Evolutionary conservation across 2,888 invertebrate genomes (phyloP).

Genomic region (Amitus sp.): DNA sequence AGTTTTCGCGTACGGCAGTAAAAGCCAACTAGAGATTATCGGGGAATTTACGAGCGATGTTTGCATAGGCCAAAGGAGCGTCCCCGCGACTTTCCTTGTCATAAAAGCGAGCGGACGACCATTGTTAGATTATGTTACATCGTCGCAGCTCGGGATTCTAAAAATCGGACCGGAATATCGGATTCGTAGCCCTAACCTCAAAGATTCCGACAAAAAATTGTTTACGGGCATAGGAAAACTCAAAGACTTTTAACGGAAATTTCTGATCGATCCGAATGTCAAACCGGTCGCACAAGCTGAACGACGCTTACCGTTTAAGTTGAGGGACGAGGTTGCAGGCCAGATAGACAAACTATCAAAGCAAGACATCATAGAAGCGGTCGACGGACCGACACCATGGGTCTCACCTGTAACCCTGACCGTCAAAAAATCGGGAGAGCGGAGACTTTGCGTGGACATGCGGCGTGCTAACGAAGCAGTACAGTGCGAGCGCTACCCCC

Average conservation of each 20-base stretch:
- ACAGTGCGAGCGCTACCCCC: constrained; percentile 28
- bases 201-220: not conserved
- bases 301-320: constrained; percentile 22
- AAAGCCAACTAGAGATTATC: constrained; percentile 28
- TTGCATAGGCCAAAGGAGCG: constrained; percentile 13
- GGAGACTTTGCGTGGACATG: constrained; percentile 40
- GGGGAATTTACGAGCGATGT: constrained; percentile 42
- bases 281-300: constrained; percentile 30
- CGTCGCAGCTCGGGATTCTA: constrained; percentile 35
- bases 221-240: constrained; percentile 43
- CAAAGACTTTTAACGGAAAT: constrained; percentile 44
- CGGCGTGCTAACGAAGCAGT: constrained; percentile 39
- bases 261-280: constrained; percentile 42
- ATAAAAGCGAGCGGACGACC: constrained; percentile 17
- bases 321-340: constrained; percentile 35
- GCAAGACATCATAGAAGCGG: constrained; percentile 46
- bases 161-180: constrained; percentile 34
- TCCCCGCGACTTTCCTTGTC: constrained; percentile 33
- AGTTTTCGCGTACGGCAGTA: constrained; percentile 38
- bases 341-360: constrained; percentile 40
- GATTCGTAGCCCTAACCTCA: not conserved
- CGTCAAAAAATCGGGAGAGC: constrained; percentile 40
- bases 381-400: constrained; percentile 44
- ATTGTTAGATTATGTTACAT: constrained; percentile 41
- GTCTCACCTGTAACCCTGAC: constrained; percentile 48